These are phyloP conservation scores for Hyphantria cunea DNA, from an alignment of 1,140 invertebrate species.

Conservation along the genomic window DNA sequence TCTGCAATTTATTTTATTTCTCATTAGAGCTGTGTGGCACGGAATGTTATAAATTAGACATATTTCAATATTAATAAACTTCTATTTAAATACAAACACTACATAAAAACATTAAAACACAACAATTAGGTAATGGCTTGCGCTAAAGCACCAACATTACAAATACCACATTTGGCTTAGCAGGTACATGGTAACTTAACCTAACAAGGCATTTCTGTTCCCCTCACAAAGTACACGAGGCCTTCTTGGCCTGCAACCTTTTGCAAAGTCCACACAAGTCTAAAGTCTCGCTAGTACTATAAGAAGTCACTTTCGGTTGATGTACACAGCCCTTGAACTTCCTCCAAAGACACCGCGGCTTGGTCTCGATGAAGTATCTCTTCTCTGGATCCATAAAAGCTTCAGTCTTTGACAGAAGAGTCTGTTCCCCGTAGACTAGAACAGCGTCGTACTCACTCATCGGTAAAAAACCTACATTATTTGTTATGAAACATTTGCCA, in stretches of 20 bases:
- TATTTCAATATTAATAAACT: too few relatives aligned
- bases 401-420: slow-evolving; percentile 4
- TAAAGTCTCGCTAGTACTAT: slow-evolving; percentile 16
- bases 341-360: slow-evolving; percentile 28
- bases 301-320: slow-evolving; percentile 35
- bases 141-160: background rate
- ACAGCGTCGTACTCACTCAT: slow-evolving; percentile 42
- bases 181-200: background rate
- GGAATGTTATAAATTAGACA: too few relatives aligned
- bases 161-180: background rate
- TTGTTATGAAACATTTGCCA: slow-evolving; percentile 43
- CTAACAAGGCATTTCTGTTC: background rate
- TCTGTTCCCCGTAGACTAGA: slow-evolving; percentile 22
- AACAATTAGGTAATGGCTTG: too few relatives aligned
- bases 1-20: too few relatives aligned
- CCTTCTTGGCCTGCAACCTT: background rate
- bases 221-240: background rate
- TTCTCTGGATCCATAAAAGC: slow-evolving; percentile 31
- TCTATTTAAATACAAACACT: too few relatives aligned
- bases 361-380: slow-evolving; percentile 35
- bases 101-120: too few relatives aligned
- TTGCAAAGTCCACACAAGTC: slow-evolving; percentile 40
- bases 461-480: slow-evolving; percentile 45
- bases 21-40: too few relatives aligned
- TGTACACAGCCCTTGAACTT: slow-evolving; percentile 33